Evolutionary conservation across 2,888 invertebrate species (phyloP).

Genomic region (Malthinus seriepunctatus): DNA sequence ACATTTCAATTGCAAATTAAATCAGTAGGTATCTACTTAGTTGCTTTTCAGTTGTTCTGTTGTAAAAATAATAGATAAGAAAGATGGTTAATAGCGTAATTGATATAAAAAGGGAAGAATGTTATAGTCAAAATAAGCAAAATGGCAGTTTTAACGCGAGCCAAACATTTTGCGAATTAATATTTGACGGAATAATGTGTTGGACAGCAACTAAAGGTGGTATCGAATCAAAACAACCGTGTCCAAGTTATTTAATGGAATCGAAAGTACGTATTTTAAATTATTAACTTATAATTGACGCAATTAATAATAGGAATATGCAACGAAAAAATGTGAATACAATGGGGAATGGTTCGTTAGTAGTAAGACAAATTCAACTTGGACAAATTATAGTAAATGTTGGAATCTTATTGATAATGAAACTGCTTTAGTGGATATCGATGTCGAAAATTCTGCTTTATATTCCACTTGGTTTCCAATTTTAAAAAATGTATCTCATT

Average conservation of each 20-base stretch:
- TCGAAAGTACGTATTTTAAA: constrained; percentile 32
- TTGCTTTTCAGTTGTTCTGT: background rate
- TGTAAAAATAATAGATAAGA: background rate
- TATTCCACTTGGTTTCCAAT: constrained; percentile 57
- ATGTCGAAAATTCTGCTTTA: constrained; percentile 38
- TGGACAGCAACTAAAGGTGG: constrained; percentile 58
- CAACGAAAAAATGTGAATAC: constrained; percentile 55
- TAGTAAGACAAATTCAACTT: constrained; percentile 45
- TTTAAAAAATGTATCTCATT: constrained; percentile 57
- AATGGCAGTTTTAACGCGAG: constrained; percentile 7
- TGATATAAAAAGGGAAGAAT: constrained; percentile 18
- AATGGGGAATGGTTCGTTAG: constrained; percentile 57
- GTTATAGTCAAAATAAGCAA: constrained; percentile 9
- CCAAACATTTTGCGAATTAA: constrained; percentile 47
- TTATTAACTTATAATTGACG: background rate
- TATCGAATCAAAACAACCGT: constrained; percentile 49
- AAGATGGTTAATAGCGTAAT: constrained; percentile 6
- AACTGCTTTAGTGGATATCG: constrained; percentile 42
- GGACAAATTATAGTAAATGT: constrained; percentile 59
- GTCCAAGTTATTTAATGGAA: constrained; percentile 52
- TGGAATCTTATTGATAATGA: constrained; percentile 42
- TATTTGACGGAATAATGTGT: constrained; percentile 60
- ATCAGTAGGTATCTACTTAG: background rate
- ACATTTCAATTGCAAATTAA: constrained; percentile 9
- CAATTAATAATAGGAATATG: constrained; percentile 45